Evolutionary conservation across 2,888 invertebrate species (phyloP).

Genomic region (Zaprionus lineosus): DNA sequence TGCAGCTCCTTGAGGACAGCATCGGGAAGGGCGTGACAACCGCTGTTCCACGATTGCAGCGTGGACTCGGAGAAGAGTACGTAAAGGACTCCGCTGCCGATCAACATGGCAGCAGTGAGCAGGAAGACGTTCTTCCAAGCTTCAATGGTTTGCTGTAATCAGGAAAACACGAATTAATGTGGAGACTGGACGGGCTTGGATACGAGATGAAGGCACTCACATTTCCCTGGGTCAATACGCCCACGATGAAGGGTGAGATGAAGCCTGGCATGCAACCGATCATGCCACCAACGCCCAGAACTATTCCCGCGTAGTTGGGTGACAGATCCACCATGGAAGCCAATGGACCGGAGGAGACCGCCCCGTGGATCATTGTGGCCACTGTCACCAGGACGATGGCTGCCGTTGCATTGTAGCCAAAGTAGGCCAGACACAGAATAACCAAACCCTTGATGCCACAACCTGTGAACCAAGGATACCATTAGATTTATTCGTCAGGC

Average conservation of each 20-base stretch:
- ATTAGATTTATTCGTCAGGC: not conserved
- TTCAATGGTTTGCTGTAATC: constrained; percentile 85
- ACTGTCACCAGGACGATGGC: constrained; percentile 86
- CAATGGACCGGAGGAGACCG: constrained; percentile 87
- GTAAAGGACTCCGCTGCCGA: constrained; percentile 84
- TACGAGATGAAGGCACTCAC: constrained; percentile 83
- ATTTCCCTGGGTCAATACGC: constrained; percentile 85
- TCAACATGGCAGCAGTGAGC: constrained; percentile 84
- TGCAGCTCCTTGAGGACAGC: constrained; percentile 75
- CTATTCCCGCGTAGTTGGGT: constrained; percentile 85
- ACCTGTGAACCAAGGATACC: constrained; percentile 78
- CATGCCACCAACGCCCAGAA: constrained; percentile 86
- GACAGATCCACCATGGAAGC: constrained; percentile 88
- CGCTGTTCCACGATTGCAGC: constrained; percentile 85
- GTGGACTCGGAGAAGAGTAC: constrained; percentile 85
- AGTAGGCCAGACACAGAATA: constrained; percentile 86
- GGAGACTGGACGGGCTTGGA: too few relatives aligned
- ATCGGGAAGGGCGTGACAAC: constrained; percentile 26
- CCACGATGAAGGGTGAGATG: constrained; percentile 86
- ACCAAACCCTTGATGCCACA: constrained; percentile 86
- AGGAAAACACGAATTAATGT: too few relatives aligned
- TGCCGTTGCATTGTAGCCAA: constrained; percentile 85
- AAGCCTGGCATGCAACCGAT: constrained; percentile 85
- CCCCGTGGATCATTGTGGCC: constrained; percentile 87
- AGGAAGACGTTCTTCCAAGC: constrained; percentile 87